These are phyloP conservation scores for Pseudococcus jackbeardsleyi DNA, from an alignment of 2,888 invertebrate species.

Conservation along the genomic window DNA sequence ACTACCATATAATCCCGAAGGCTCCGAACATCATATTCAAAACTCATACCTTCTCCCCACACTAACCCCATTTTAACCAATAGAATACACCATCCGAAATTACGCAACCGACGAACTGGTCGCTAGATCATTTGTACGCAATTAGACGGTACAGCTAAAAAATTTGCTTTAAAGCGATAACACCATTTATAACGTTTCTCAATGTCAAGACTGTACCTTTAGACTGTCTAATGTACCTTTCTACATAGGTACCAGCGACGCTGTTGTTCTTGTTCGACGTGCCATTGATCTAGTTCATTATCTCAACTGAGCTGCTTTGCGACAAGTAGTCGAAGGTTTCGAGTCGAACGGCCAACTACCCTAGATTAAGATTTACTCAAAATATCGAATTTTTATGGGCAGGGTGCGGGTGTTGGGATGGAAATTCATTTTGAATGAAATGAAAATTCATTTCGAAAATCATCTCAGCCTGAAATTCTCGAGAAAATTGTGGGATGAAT, in stretches of 20 bases:
- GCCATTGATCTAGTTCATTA: conserved; percentile 48
- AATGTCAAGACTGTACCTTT: conserved; percentile 57
- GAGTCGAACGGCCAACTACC: background rate
- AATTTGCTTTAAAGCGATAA: conserved; percentile 35
- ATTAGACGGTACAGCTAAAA: conserved; percentile 50
- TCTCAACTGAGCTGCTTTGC: background rate
- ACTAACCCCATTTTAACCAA: conserved; percentile 48
- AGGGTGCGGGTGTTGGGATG: too few species aligned
- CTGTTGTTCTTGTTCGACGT: background rate
- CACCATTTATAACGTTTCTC: conserved; percentile 43
- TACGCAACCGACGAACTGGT: conserved; percentile 58
- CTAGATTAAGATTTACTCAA: background rate
- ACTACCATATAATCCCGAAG: conserved; percentile 59
- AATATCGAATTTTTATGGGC: too few species aligned
- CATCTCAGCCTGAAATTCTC: too few species aligned
- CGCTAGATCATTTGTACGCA: conserved; percentile 59
- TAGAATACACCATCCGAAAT: conserved; percentile 47
- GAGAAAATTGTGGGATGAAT: too few species aligned
- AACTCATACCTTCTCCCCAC: conserved; percentile 51
- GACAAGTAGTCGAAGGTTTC: background rate
- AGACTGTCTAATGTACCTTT: conserved; percentile 25
- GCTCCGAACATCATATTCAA: conserved; percentile 61
- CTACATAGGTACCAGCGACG: background rate
- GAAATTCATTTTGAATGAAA: too few species aligned
- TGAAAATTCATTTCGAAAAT: too few species aligned